Evolutionary conservation across 2,888 invertebrate species (phyloP), one percentile per base, ranked within the genome.

Genomic region (Acanthopleura granulata): DNA sequence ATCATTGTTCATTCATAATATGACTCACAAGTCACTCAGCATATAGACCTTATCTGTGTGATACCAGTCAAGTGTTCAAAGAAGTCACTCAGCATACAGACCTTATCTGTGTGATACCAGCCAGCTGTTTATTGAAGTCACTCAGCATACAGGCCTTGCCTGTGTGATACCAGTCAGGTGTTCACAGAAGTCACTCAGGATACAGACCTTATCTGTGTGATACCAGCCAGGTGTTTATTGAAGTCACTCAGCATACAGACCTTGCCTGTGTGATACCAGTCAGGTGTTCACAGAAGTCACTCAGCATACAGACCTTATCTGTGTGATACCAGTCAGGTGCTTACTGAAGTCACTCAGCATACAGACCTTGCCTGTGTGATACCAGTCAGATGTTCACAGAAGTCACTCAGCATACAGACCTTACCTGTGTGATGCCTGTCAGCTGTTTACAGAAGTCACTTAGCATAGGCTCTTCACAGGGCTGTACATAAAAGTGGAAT

Each of bases 401-500:
- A 93, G 51, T 89, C 90, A 84, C 93, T 93, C 40, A 94, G 87
- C 74, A 90, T 91, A 40, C 40, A 40, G 40, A 40, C 16, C 66
- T 49, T 76, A 89, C 89, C 88, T 93, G 93, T 77, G 92, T 91
- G 51, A 94, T 93, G 75, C 93, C 93, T 80, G 89, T 87, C 25
- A 93, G 89, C 80, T 92, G 89, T 25, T 86, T 92, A 85, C 93
- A 94, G 87, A 93, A 93, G 51, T 89, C 90, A 84, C 93, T 93
- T 40, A 94, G 87, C 74, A 90, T 91, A 0, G 93, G 92, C 76
- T 92, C 91, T 86, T 93, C 93, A 27, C 91, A 91, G 11, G 94
- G 93, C 90, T 92, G 92, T 0, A 93, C 92, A 84, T 93, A 93
- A 84, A 93, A 91, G 81, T 93, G 93, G 84, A 93, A 94, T 85